Evolutionary conservation across 2,113 vertebrate genomes (phyloP).

Genomic region (Hiodon tergisus): DNA sequence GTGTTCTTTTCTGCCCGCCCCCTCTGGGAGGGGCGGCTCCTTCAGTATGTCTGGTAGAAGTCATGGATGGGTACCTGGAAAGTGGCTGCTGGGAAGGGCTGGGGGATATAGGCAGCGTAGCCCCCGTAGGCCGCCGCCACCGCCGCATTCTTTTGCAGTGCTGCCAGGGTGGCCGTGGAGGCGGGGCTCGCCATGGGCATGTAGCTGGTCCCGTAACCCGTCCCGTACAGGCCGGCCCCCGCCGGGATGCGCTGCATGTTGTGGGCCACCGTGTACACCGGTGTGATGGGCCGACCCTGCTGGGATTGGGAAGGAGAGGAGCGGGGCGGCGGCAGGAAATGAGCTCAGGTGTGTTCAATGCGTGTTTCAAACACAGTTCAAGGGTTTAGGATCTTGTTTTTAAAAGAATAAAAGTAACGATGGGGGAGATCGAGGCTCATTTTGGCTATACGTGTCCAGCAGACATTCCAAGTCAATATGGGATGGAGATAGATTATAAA

Average conservation of each 20-base stretch:
- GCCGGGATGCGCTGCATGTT: conserved; percentile 83
- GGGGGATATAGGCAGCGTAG: conserved; percentile 80
- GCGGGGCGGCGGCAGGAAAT: neutral
- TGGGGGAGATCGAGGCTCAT: no score
- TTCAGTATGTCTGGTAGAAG: conserved; percentile 91
- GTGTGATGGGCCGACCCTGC: conserved; percentile 91
- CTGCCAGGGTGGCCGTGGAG: conserved; percentile 75
- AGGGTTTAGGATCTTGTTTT: no score
- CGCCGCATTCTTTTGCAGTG: conserved; percentile 87
- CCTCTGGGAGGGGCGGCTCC: conserved; percentile 15
- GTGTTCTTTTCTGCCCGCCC: conserved; percentile 36
- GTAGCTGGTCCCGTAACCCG: conserved; percentile 59
- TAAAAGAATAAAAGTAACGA: no score
- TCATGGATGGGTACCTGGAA: conserved; percentile 92
- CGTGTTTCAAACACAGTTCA: no score
- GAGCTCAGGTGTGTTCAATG: no score
- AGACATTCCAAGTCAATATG: no score
- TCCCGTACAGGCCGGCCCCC: conserved; percentile 76
- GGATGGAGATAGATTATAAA: no score
- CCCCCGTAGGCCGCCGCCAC: conserved; percentile 77
- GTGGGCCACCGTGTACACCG: conserved; percentile 89
- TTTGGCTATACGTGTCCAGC: no score
- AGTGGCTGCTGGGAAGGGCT: conserved; percentile 78
- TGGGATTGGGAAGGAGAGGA: neutral
- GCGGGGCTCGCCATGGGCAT: conserved; percentile 81